A percentile compares a stretch with the other conserved stretches of the same genome.
phyloP scores from a whole-genome alignment of 92 coral and sea anemone species.

The Pocillopora grandis region DNA sequence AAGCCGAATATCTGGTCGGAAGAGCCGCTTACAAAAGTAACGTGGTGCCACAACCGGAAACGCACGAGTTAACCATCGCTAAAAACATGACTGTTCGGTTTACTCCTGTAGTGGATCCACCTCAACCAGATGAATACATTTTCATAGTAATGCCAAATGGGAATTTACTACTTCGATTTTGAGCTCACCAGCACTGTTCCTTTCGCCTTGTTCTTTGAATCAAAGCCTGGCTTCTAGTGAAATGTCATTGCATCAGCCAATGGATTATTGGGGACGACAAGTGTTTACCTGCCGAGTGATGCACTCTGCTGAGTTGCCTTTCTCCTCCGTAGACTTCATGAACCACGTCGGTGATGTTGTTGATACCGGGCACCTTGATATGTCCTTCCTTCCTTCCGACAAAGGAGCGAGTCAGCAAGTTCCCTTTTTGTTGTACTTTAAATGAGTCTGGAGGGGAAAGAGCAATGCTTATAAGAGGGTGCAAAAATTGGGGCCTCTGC shows the following conservation, averaged over 20 bases:
- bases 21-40: slow-evolving; percentile 7
- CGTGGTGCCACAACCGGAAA: slow-evolving; percentile 24
- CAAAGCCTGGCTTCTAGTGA: slow-evolving; percentile 37
- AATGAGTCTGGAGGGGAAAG: no score
- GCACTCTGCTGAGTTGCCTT: slow-evolving; percentile 58
- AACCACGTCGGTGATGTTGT: slow-evolving; percentile 40
- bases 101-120: slow-evolving; percentile 40
- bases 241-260: slow-evolving; percentile 48
- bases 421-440: no score
- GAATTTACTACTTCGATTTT: slow-evolving; percentile 39
- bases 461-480: no score
- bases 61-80: slow-evolving; percentile 25
- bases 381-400: slow-evolving; percentile 43
- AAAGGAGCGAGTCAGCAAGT: slow-evolving; percentile 33
- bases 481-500: no score
- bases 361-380: slow-evolving; percentile 53
- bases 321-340: slow-evolving; percentile 73
- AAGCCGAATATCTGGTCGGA: not conserved
- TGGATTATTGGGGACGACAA: slow-evolving; percentile 32
- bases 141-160: slow-evolving; percentile 44
- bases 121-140: slow-evolving; percentile 20
- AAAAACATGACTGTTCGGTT: slow-evolving; percentile 23
- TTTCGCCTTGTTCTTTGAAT: slow-evolving; percentile 46
- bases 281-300: slow-evolving; percentile 65
- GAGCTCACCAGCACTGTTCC: slow-evolving; percentile 51